Percentiles rank a stretch among this genome's conserved stretches.
Conservation (phyloP, 2,113 vertebrate species). For the Gopherus flavomarginatus region DNA sequence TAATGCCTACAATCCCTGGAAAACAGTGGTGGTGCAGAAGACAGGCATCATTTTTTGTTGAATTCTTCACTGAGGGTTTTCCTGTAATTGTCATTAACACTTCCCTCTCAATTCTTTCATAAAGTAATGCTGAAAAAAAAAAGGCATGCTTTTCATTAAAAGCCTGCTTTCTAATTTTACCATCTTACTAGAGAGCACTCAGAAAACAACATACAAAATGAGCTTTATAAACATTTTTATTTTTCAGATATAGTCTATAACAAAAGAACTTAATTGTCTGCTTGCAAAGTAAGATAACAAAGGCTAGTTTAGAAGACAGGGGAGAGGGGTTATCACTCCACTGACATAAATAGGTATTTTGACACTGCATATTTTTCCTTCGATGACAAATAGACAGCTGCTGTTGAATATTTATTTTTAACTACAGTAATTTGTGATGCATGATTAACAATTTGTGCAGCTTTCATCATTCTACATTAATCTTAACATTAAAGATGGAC, state of each 20-base stretch:
- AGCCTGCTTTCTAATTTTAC: no score
- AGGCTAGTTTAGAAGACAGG: neutral
- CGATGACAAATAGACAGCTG: slow-evolving; percentile 57
- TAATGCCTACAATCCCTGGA: neutral
- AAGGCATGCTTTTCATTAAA: no score
- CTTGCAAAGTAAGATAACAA: neutral
- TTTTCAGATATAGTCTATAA: neutral
- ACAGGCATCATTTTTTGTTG: neutral
- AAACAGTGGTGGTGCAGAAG: neutral
- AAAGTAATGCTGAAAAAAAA: no score
- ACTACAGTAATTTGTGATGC: slow-evolving; percentile 53
- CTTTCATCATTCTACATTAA: slow-evolving; percentile 33
- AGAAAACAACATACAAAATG: no score
- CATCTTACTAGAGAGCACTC: no score
- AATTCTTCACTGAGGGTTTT: neutral
- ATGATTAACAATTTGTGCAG: slow-evolving; percentile 58
- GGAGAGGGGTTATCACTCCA: neutral
- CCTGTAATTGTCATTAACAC: neutral
- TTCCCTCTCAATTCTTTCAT: neutral
- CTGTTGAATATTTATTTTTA: slow-evolving; percentile 71
- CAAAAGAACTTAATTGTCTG: neutral
- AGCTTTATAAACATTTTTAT: neutral
- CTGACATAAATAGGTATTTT: slow-evolving; percentile 32
- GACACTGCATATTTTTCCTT: slow-evolving; percentile 28
- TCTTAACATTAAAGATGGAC: neutral